Evolutionary conservation across 2,888 invertebrate species (phyloP), one percentile per base, ranked within the genome.

Genomic region (Ceriagrion tenellum): DNA sequence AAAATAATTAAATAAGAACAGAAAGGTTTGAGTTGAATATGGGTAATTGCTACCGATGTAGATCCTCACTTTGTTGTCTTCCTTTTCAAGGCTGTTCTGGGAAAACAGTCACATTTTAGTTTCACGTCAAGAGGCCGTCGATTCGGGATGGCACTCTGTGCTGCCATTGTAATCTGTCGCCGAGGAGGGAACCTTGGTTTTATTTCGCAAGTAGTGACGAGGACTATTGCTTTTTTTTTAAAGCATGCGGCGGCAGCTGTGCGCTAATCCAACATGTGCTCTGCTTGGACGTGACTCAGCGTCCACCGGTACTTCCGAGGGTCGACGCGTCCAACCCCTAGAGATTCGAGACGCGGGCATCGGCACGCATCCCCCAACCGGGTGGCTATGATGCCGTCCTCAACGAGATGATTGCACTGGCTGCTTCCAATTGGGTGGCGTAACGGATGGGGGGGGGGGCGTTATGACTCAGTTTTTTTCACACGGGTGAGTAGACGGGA

Each of bases 331-430:
- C 20, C 10, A 59, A 20, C 59, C 59, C 59, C 59, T 8, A 20
- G 59, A 8, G 47, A 47, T 47, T 47, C 47, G 47, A 47, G 47
- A n/a, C 26, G 8, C 59, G 16, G 30, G n/a, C 13, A 26, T 13
- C 30, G 35, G n/a, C 30, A 81, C 81, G 16, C 81, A 69, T 69
- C 35, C 81, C 30, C 30, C 16, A 8, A 69, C 69, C 81, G 69
- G 69, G n/a, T 69, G 30, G 81, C 35, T 81, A 26, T 26, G 3
- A 13, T 81, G 35, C 35, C 35, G 35, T 35, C 35, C 81, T n/a
- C 81, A 81, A 81, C 81, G 81, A 81, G 81, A 81, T 81, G 81
- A 81, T 81, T 81, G 81, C 81, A 3, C 81, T 3, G 30, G 81
- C 18, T 35, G 81, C 81, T n/a, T 81, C 81, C 8, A 35, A 30